These are phyloP conservation scores for Chamaetylas fuelleborni DNA, from an alignment of 2,113 vertebrate species.

Conservation along the genomic window DNA sequence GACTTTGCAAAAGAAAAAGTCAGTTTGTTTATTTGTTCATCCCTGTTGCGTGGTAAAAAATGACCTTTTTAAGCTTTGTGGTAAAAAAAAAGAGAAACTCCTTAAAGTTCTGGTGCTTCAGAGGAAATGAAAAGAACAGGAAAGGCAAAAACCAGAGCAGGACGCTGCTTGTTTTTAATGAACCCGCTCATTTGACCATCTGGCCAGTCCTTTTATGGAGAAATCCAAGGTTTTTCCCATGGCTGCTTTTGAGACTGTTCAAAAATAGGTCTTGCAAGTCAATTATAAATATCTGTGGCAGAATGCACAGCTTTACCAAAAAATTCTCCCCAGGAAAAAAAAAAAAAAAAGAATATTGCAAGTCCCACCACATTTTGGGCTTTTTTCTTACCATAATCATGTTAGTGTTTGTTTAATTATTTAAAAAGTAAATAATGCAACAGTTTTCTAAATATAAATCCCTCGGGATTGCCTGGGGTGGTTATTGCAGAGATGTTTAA, in stretches of 20 bases:
- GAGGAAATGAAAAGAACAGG: background rate
- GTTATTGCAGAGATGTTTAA: background rate
- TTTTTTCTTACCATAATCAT: background rate
- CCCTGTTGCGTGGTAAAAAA: background rate
- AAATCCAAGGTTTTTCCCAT: constrained; percentile 51
- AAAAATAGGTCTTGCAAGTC: background rate
- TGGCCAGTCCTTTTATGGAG: constrained; percentile 53
- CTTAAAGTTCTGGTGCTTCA: background rate
- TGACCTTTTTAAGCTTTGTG: background rate
- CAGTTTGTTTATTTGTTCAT: background rate
- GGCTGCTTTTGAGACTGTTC: background rate
- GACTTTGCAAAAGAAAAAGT: background rate
- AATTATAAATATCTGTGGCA: background rate
- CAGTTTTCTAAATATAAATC: background rate
- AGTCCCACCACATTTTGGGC: background rate
- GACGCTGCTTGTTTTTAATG: constrained; percentile 37
- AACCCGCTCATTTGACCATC: constrained; percentile 19
- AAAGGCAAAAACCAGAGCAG: background rate
- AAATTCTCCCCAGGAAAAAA: background rate
- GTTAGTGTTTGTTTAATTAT: background rate
- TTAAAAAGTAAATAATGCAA: background rate
- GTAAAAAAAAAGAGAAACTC: background rate
- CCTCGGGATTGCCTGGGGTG: background rate
- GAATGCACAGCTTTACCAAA: background rate
- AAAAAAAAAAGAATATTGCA: background rate